These are phyloP conservation scores for Sepioteuthis lessoniana DNA, from an alignment of 2,888 invertebrate genomes.

Conservation along the genomic window DNA sequence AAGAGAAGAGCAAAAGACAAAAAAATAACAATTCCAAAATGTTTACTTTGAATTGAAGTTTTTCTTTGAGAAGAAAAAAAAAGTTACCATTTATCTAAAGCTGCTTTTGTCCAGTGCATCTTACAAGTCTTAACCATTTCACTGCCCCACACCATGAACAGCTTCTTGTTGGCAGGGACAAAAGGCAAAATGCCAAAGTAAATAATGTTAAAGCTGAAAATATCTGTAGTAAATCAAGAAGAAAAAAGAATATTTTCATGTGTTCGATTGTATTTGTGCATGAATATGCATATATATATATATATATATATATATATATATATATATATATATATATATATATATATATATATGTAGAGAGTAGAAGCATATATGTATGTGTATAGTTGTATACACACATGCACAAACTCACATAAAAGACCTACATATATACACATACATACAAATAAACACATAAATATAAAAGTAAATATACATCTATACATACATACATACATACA, in stretches of 20 bases:
- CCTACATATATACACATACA: no score
- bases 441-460: not conserved
- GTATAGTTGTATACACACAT: not conserved
- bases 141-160: not conserved
- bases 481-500: not conserved
- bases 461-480: not conserved
- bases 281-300: no score
- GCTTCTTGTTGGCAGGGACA: not conserved
- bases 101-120: not conserved
- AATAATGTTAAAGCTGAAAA: not conserved
- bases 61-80: not conserved
- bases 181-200: not conserved
- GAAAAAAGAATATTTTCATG: not conserved
- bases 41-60: not conserved
- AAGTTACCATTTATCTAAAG: slow-evolving; percentile 7
- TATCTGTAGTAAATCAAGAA: not conserved
- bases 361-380: not conserved
- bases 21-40: not conserved
- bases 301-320: not conserved
- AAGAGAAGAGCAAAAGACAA: not conserved
- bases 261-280: no score
- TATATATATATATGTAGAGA: not conserved
- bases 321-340: not conserved
- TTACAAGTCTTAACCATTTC: not conserved
- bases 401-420: not conserved